Conservation (phyloP, 2,888 invertebrate species). For the Caenorhabditis sp. region DNA sequence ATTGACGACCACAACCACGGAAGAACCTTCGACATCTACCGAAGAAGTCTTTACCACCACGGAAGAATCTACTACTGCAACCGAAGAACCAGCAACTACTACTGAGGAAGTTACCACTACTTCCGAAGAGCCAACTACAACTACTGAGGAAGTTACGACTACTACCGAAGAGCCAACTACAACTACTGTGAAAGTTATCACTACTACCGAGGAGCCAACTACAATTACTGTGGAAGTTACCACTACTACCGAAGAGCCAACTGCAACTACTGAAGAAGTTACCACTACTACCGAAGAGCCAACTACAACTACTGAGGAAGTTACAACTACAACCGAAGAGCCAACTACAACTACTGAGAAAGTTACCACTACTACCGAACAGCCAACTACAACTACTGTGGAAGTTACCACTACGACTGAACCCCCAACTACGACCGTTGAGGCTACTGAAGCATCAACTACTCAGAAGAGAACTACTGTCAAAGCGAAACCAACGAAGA, state of each 20-base stretch:
- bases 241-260: slow-evolving; percentile 6
- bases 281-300: slow-evolving; percentile 1
- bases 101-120: background rate
- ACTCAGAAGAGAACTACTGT: background rate
- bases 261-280: background rate
- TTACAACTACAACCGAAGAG: background rate
- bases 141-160: background rate
- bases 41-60: too few species aligned
- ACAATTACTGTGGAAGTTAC: background rate
- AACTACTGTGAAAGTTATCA: background rate
- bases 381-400: background rate
- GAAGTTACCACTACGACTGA: background rate
- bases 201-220: slow-evolving; percentile 8
- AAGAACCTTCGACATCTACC: background rate
- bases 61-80: slow-evolving; percentile 4
- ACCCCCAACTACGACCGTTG: background rate
- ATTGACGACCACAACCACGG: background rate
- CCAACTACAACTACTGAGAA: background rate
- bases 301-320: background rate
- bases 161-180: slow-evolving; percentile 12
- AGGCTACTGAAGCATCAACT: background rate
- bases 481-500: background rate
- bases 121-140: background rate
- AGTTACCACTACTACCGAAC: background rate
- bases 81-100: background rate